phyloP scores from a whole-genome alignment of 2,113 vertebrate species.

The Petroica traversi region DNA sequence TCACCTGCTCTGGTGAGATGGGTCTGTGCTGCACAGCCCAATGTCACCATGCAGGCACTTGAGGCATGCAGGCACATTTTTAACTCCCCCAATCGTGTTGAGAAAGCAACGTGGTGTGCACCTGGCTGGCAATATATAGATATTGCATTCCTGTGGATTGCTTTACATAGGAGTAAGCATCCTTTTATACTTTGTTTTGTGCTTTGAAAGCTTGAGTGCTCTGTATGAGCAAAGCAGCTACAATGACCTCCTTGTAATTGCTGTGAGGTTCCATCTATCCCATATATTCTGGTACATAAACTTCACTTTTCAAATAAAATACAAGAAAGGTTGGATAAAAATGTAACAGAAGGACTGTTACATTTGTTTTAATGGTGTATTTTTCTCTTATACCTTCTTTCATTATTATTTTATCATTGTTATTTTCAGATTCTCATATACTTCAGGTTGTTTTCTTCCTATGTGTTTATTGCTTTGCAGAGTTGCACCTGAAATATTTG shows the following conservation, averaged over 20 bases:
- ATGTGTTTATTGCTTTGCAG: background rate
- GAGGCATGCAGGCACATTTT: no score
- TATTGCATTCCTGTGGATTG: background rate
- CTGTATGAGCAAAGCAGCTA: background rate
- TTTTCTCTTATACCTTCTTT: background rate
- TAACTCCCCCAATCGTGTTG: background rate
- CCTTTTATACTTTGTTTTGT: background rate
- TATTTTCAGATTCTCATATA: background rate
- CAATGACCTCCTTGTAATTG: background rate
- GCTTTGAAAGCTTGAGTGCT: no score
- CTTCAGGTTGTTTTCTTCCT: background rate
- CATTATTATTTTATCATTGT: background rate
- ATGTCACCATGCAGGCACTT: rapidly evolving
- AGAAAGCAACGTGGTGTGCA: background rate
- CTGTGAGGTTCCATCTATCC: background rate
- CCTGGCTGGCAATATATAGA: background rate
- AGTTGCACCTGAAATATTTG: background rate
- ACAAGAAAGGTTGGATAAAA: background rate
- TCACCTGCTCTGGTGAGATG: background rate
- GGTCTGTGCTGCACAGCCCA: background rate
- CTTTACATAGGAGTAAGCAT: background rate
- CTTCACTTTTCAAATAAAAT: background rate
- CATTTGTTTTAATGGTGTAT: background rate
- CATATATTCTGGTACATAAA: background rate
- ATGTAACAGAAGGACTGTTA: background rate